Conservation (phyloP, 2,113 vertebrate species). For the Burhinus bistriatus region DNA sequence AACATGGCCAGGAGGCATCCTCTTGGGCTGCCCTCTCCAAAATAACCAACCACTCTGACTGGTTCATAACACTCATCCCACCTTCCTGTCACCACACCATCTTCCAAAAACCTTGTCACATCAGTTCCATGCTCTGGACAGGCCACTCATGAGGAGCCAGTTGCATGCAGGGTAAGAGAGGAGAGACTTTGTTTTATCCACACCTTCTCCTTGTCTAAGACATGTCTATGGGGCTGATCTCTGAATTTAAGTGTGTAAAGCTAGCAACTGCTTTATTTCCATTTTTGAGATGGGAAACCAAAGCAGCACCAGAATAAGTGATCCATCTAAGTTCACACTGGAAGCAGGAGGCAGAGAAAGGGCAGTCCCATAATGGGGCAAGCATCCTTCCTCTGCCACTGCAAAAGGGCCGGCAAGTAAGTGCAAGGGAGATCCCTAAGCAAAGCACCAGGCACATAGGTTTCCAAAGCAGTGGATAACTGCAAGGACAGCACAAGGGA, state of each 20-base stretch:
- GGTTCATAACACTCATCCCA: neutral
- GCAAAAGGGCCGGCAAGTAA: neutral
- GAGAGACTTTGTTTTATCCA: neutral
- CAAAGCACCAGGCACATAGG: neutral
- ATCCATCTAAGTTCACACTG: neutral
- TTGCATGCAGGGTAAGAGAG: neutral
- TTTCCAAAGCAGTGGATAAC: neutral
- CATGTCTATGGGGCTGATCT: accelerated
- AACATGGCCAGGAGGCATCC: neutral
- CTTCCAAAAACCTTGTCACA: neutral
- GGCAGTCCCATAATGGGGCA: neutral
- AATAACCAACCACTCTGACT: neutral
- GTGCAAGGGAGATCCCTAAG: neutral
- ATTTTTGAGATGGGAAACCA: neutral
- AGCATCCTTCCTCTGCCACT: neutral
- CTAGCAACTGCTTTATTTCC: neutral
- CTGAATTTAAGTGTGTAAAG: neutral
- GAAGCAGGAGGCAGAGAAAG: neutral
- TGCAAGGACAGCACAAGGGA: neutral
- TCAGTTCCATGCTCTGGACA: neutral
- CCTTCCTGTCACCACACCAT: neutral
- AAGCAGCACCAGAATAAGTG: neutral
- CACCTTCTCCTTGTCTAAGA: neutral
- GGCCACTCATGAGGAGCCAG: neutral
- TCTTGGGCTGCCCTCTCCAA: neutral